Percentiles rank a stretch among this genome's conserved stretches.
Evolutionary conservation across 2,113 vertebrate species (phyloP).

Genomic region (Empidonax traillii): DNA sequence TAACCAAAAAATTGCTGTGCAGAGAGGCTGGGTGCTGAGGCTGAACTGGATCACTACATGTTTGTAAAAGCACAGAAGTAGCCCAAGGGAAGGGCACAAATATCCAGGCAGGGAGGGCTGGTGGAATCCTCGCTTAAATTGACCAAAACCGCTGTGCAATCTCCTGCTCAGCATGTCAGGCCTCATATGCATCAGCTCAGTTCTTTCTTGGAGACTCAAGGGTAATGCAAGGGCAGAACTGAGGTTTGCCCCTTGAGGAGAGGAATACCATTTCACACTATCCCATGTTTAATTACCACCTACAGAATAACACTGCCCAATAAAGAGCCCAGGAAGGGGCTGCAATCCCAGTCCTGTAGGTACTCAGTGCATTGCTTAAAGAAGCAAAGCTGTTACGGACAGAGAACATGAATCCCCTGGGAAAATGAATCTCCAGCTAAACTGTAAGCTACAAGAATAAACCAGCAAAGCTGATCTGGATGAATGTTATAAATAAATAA

Average conservation of each 20-base stretch:
- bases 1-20: neutral
- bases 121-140: neutral
- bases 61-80: neutral
- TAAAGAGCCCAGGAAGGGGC: neutral
- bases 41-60: fast-evolving
- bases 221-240: neutral
- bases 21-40: neutral
- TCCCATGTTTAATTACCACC: slow-evolving; percentile 29
- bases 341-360: neutral
- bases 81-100: slow-evolving; percentile 7
- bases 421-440: slow-evolving; percentile 24
- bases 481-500: slow-evolving; percentile 33
- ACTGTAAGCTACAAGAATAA: slow-evolving; percentile 44
- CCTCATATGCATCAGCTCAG: neutral
- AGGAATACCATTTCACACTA: neutral
- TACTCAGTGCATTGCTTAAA: neutral
- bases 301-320: neutral
- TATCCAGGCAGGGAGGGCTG: neutral
- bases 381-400: neutral
- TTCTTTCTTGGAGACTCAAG: neutral
- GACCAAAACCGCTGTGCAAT: slow-evolving; percentile 20
- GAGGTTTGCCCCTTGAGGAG: neutral
- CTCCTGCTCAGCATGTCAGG: neutral
- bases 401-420: slow-evolving; percentile 14
- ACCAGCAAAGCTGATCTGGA: slow-evolving; percentile 65